A percentile compares a stretch with the other conserved stretches of the same genome.
These are phyloP conservation scores for Drosophila bocki DNA, from an alignment of 1,140 invertebrate species.

Conservation along the genomic window DNA sequence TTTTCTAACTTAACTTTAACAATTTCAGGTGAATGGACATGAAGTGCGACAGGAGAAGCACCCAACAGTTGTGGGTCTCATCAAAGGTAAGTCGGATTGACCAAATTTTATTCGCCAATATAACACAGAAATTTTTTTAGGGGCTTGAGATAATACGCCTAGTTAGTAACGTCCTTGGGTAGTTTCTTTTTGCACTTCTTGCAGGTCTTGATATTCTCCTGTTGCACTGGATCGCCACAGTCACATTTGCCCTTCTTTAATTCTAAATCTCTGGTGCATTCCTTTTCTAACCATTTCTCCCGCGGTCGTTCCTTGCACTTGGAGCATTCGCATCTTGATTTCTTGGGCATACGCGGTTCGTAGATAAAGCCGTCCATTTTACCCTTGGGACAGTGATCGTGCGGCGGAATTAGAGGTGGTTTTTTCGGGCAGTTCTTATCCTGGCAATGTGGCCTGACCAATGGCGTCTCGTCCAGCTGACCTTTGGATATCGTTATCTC, in stretches of 20 bases:
- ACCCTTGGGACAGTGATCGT: not conserved
- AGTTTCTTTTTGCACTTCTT: conserved; percentile 17
- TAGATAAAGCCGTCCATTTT: conserved; percentile 35
- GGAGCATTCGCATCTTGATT: conserved; percentile 31
- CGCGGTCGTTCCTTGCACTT: conserved; percentile 41
- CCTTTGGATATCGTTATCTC: conserved; percentile 28
- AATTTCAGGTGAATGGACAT: conserved; percentile 93
- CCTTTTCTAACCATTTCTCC: conserved; percentile 49
- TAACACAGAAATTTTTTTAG: conserved; percentile 7
- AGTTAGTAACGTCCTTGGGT: not conserved
- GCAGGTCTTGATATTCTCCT: conserved; percentile 17
- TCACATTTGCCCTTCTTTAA: not conserved
- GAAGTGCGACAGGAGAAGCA: conserved; percentile 96
- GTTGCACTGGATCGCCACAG: not conserved
- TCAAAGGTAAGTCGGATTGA: conserved; percentile 89
- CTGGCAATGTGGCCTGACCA: conserved; percentile 32
- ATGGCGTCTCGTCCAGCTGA: conserved; percentile 49
- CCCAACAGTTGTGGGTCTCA: conserved; percentile 96
- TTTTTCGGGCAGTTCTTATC: conserved; percentile 25
- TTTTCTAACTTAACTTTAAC: not conserved
- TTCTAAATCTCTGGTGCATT: conserved; percentile 2
- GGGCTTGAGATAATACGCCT: not conserved
- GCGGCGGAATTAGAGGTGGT: conserved; percentile 1
- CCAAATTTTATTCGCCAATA: conserved; percentile 9
- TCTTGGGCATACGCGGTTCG: conserved; percentile 22